Conservation (phyloP, 2,113 vertebrate species). For the Tachysurus vachellii region DNA sequence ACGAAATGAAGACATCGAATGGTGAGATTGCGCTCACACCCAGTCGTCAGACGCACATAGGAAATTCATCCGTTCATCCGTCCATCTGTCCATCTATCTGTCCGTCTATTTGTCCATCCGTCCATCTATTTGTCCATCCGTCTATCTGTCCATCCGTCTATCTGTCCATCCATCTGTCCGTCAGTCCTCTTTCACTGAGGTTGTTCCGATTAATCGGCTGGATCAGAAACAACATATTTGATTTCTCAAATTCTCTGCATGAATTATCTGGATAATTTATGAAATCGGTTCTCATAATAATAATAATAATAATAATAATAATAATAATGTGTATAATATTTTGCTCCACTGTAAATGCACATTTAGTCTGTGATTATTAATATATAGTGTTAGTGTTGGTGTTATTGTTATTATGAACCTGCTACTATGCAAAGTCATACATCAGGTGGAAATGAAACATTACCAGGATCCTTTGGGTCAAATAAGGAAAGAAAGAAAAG, state of each 20-base stretch:
- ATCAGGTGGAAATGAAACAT: not conserved
- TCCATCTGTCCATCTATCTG: not conserved
- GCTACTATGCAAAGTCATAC: not conserved
- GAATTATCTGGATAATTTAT: not conserved
- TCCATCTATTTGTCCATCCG: no score
- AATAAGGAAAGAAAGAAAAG: not conserved
- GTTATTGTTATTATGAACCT: not conserved
- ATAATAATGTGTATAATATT: no score
- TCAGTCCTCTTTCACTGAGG: not conserved
- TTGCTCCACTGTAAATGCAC: not conserved
- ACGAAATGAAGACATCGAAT: conserved; percentile 45
- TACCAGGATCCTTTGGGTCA: not conserved
- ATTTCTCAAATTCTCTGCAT: no score
- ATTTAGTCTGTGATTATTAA: not conserved
- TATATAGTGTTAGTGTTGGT: not conserved
- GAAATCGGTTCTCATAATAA: no score
- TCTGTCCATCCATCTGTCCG: not conserved
- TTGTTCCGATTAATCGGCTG: not conserved
- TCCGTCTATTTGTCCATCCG: not conserved
- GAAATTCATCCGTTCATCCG: not conserved
- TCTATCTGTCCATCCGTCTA: not conserved
- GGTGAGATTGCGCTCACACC: conserved; percentile 52
- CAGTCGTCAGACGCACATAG: conserved; percentile 5
- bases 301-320: no score
- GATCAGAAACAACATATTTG: not conserved